These are phyloP conservation scores for Cynaeus angustus DNA, from an alignment of 2,888 invertebrate genomes.

Conservation along the genomic window DNA sequence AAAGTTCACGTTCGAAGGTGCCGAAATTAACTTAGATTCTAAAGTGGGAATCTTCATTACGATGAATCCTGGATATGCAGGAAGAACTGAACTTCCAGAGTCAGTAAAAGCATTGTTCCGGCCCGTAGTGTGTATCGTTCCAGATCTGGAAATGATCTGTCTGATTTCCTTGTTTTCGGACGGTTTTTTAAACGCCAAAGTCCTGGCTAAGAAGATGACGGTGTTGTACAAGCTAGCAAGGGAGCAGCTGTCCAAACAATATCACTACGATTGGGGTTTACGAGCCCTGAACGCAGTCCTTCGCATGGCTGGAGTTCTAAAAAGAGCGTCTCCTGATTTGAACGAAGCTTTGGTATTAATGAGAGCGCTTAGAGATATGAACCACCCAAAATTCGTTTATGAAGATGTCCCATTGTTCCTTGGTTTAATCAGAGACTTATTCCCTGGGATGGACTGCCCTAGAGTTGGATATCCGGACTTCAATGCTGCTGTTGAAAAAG, in stretches of 20 bases:
- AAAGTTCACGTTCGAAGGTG: slow-evolving; percentile 78
- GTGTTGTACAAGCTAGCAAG: slow-evolving; percentile 89
- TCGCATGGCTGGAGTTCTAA: slow-evolving; percentile 92
- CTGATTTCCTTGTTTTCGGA: slow-evolving; percentile 94
- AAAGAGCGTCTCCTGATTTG: slow-evolving; percentile 84
- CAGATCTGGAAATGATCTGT: slow-evolving; percentile 94
- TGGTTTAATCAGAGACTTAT: slow-evolving; percentile 90
- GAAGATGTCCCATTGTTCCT: slow-evolving; percentile 93
- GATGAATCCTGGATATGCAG: slow-evolving; percentile 96
- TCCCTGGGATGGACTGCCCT: slow-evolving; percentile 93
- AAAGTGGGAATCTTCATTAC: slow-evolving; percentile 96
- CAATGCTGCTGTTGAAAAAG: slow-evolving; percentile 82
- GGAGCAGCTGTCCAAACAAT: slow-evolving; percentile 93
- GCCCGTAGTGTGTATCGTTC: slow-evolving; percentile 93
- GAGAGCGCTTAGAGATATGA: slow-evolving; percentile 94
- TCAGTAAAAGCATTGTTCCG: slow-evolving; percentile 93
- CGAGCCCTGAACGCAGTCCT: slow-evolving; percentile 93
- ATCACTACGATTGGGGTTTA: slow-evolving; percentile 95
- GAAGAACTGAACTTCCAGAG: slow-evolving; percentile 93
- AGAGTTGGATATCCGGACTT: slow-evolving; percentile 91
- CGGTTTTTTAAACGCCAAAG: slow-evolving; percentile 92
- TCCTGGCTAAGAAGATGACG: slow-evolving; percentile 95
- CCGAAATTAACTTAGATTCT: slow-evolving; percentile 86
- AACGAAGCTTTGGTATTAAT: slow-evolving; percentile 92
- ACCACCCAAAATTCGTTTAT: slow-evolving; percentile 93